Evolutionary conservation across 1,140 invertebrate genomes (phyloP), one percentile per base, ranked within the genome.

Genomic region (Rhagoletis zephyria): DNA sequence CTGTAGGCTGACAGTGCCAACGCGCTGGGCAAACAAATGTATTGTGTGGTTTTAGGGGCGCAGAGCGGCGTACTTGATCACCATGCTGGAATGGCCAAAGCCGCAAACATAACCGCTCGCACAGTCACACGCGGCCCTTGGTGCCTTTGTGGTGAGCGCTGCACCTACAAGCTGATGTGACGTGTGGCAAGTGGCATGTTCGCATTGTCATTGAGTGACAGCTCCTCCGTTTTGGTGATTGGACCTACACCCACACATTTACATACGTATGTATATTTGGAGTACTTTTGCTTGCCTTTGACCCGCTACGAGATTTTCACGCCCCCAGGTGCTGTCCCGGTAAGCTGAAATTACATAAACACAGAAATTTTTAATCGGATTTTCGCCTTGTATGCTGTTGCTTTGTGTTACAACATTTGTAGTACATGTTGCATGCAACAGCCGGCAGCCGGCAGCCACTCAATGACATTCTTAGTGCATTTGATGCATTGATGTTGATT

Each of bases 31-130:
- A 74, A 45, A 74, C 67, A 74, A 74, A 6, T 45, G 67, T 40
- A n/a, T 74, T 14, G 67, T 74, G 67, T 48, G 45, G 67, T 74
- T 74, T 74, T 74, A 74, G 67, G 30, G 30, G 67, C 67, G 67
- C 67, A 48, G 3, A 74, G 42, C 67, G 14, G 42, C 42, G 6
- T n/a, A 12, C 40, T 74, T 74, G 5, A 56, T 56, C 51, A 10
- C 10, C 5, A 7, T 56, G 51, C 5, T 74, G 67, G 45, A 3
- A 67, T 30, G 5, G 10, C 10, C 51, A 56, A 10, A 5, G 51
- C 51, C 51, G 51, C 51, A 56, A 56, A 56, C 51, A 56, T 56
- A 56, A 10, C 51, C 51, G 10, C 51, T 56, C 19, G 9, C 64
- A 19, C 9, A 42, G 40, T 40, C 64, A 64, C n/a, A 63, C 6